Base-by-base conservation (phyloP, 2,888 invertebrate genomes). In the Drosophila neotestacea region DNA sequence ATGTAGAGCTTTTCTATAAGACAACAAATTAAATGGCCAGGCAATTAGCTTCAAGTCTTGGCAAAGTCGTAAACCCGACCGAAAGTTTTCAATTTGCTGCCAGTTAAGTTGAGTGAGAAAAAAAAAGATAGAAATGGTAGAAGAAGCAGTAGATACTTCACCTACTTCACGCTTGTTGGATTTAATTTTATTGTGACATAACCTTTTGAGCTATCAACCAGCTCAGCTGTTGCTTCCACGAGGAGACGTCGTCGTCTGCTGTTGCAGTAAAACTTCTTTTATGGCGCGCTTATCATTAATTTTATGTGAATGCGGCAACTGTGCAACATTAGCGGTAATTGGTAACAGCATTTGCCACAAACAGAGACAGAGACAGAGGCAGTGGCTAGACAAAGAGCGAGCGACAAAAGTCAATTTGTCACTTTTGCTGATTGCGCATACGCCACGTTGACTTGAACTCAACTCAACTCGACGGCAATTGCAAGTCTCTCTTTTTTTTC, bases 301-400 rank as follows among this genome's bases (percentile, higher is more conserved):
- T 86, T 86, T 87, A 86, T 86, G 86, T 84, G 85, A 80, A 80
- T 73, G 81, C 86, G 80, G 85, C 85, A 85, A 87, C 87, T 87
- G 82, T 81, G 84, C 80, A 76, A 87, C 86, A 86, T 87, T 86
- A 87, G 86, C 85, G 86, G 86, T 86, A 86, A 87, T 86, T 86
- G 87, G 87, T 84, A 85, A 71, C 81, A 69, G 63, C 61, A 65
- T 51, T 58, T 52, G 55, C 41, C 9, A 41, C 56, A 47, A 34
- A 34, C 41, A 48, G 30, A n/a, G 34, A 27, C 13, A 51, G 28
- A 42, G 65, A 60, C 66, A 72, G 54, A 34, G 22, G 22, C 22
- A 22, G 22, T 51, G 34, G 44, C 34, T 10, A 28, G 44, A 46
- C 46, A 58, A 38, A 47, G 46, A 67, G 54, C 64, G 60, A 44